Conservation (phyloP, 2,113 vertebrate genomes). For the Pachycephala philippinensis region DNA sequence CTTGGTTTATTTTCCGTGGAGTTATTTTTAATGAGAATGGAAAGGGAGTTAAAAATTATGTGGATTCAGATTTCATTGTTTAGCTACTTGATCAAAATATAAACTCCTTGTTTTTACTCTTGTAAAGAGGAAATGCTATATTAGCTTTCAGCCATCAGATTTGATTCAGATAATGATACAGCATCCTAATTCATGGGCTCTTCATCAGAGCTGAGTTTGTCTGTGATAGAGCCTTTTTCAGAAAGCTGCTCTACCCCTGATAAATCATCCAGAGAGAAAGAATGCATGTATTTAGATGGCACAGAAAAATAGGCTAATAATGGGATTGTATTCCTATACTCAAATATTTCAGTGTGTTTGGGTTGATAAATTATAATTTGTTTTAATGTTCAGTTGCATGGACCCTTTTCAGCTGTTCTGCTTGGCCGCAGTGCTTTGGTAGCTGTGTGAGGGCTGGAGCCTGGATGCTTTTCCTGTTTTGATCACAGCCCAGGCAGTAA, state of each 20-base stretch:
- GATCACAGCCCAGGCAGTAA: constrained; percentile 9
- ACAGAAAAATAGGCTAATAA: background rate
- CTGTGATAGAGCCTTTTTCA: background rate
- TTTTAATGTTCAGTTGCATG: background rate
- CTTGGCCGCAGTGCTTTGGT: background rate
- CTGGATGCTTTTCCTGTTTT: constrained; percentile 8
- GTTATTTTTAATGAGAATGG: constrained; percentile 35
- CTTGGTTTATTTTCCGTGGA: background rate
- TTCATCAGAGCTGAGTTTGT: background rate
- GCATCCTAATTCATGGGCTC: constrained; percentile 22
- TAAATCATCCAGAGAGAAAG: constrained; percentile 2
- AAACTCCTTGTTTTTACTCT: background rate
- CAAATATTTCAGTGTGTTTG: background rate
- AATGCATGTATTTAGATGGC: background rate
- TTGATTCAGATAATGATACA: constrained; percentile 35
- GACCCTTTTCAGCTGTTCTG: background rate
- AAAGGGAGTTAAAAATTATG: constrained; percentile 35
- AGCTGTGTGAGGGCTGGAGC: background rate
- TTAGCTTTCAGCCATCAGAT: constrained; percentile 32
- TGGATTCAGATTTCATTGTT: constrained; percentile 35
- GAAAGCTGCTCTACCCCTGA: background rate
- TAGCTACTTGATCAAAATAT: constrained; percentile 40
- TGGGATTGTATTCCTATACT: background rate
- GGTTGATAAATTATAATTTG: background rate
- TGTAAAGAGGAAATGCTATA: background rate